Percentiles rank a stretch among this genome's conserved stretches.
Conservation (phyloP, 37 sponge, comb jelly and placozoan genomes). For the Spongilla lacustris region DNA sequence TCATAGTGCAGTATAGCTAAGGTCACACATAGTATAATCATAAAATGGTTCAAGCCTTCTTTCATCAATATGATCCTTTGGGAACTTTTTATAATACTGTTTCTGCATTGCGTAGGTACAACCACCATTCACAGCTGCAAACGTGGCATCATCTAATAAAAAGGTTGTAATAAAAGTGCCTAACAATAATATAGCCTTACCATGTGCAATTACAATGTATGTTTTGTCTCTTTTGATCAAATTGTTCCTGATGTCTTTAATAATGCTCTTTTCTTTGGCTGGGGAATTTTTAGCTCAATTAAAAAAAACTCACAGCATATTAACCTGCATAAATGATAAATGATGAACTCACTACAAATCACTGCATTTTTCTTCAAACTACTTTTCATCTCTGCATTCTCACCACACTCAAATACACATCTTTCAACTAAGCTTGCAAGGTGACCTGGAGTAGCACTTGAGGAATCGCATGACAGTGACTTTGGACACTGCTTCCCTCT, state of each 20-base stretch:
- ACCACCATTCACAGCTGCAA: not conserved
- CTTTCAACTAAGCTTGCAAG: slow-evolving; percentile 13
- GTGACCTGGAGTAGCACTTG: not conserved
- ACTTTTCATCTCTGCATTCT: not conserved
- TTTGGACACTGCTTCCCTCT: slow-evolving; percentile 6
- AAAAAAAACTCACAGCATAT: not conserved
- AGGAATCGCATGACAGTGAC: not conserved
- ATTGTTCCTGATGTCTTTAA: not conserved
- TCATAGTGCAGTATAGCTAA: too few relatives aligned
- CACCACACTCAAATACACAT: not conserved
- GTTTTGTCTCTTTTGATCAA: not conserved
- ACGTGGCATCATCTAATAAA: not conserved
- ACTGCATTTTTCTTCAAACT: not conserved
- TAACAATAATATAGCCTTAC: not conserved
- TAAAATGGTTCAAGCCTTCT: too few relatives aligned
- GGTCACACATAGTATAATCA: too few relatives aligned
- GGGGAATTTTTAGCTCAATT: too few relatives aligned
- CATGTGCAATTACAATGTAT: not conserved
- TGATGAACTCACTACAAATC: not conserved
- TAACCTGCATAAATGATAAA: not conserved
- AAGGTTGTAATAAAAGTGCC: not conserved
- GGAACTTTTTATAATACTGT: too few relatives aligned
- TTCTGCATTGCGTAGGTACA: not conserved
- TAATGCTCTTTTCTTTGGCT: not conserved
- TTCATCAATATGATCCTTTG: too few relatives aligned